Evolutionary conservation across 2,888 invertebrate species (phyloP).

Genomic region (Drosophila nr. perissopoda): DNA sequence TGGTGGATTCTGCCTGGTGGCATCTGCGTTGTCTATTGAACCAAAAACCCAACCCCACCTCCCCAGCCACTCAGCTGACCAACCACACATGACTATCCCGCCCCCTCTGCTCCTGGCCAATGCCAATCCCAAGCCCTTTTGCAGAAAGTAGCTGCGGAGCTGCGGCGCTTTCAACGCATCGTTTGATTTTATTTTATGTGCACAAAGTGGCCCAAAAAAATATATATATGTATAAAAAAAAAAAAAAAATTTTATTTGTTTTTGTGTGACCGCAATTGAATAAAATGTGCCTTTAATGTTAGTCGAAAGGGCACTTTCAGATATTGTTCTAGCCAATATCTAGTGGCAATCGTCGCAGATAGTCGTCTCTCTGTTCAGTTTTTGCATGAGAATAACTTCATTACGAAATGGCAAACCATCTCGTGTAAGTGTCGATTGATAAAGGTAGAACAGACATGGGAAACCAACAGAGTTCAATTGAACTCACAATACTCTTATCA

Average conservation of each 20-base stretch:
- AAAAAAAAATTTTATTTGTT: slow-evolving; percentile 79
- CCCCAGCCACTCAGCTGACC: slow-evolving; percentile 42
- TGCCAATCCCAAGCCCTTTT: slow-evolving; percentile 38
- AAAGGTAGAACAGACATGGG: slow-evolving; percentile 22
- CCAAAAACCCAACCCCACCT: slow-evolving; percentile 55
- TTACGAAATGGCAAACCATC: slow-evolving; percentile 26
- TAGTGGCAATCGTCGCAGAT: slow-evolving; percentile 27
- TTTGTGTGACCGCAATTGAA: slow-evolving; percentile 80
- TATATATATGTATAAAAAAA: slow-evolving; percentile 39
- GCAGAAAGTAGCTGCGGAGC: slow-evolving; percentile 64
- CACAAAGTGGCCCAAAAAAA: slow-evolving; percentile 71
- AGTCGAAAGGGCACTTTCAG: slow-evolving; percentile 53
- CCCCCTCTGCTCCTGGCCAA: slow-evolving; percentile 1
- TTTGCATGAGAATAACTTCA: slow-evolving; percentile 55
- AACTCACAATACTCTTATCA: slow-evolving; percentile 18
- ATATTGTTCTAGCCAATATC: slow-evolving; percentile 45
- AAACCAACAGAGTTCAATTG: slow-evolving; percentile 13
- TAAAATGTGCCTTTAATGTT: slow-evolving; percentile 81
- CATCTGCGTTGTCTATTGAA: slow-evolving; percentile 74
- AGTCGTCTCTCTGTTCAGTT: slow-evolving; percentile 1
- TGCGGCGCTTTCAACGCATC: slow-evolving; percentile 74
- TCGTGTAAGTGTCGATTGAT: not conserved
- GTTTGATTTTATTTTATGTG: slow-evolving; percentile 81
- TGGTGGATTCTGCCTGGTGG: slow-evolving; percentile 24
- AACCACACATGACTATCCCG: slow-evolving; percentile 41